Conservation (phyloP, 2,888 invertebrate species). For the Neoascia interrupta region DNA sequence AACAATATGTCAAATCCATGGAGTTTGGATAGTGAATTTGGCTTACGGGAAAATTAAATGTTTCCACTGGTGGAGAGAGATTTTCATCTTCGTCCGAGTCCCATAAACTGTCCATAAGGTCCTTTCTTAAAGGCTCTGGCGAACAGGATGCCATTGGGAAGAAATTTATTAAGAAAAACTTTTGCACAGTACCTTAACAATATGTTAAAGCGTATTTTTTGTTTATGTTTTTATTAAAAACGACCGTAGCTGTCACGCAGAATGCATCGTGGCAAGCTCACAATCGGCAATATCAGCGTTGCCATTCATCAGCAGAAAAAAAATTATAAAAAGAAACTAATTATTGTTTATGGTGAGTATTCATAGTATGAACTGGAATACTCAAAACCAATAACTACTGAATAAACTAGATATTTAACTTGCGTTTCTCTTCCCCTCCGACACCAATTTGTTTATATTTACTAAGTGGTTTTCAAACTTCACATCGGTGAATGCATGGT, state of each 20-base stretch:
- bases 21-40: background rate
- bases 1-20: background rate
- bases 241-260: background rate
- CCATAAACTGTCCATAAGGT: slow-evolving; percentile 55
- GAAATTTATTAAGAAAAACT: background rate
- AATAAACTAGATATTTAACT: no score
- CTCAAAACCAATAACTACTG: no score
- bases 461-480: no score
- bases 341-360: no score
- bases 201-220: no score
- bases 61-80: slow-evolving; percentile 60
- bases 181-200: no score
- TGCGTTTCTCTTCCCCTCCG: no score
- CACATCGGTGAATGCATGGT: no score
- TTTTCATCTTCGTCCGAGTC: slow-evolving; percentile 71
- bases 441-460: no score
- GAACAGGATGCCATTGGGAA: slow-evolving; percentile 45
- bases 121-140: slow-evolving; percentile 37
- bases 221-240: slow-evolving; percentile 50
- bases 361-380: no score
- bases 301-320: no score
- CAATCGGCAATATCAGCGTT: slow-evolving; percentile 6
- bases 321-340: no score
- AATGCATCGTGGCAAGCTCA: slow-evolving; percentile 7
- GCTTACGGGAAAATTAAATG: slow-evolving; percentile 72